Conservation (phyloP, 2,888 invertebrate species). For the Acleris sparsana region DNA sequence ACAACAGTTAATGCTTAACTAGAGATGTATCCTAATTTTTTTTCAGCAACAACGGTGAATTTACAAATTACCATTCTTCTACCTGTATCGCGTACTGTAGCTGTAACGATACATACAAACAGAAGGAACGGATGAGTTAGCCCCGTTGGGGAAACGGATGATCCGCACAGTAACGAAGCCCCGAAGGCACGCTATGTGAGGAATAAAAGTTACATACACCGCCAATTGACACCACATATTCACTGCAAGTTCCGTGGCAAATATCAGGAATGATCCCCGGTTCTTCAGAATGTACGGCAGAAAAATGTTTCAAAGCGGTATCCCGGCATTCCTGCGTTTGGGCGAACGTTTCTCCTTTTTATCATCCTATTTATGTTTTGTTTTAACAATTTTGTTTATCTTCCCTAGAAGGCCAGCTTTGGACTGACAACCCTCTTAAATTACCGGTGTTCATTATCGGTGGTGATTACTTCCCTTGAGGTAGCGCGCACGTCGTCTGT, state of each 20-base stretch:
- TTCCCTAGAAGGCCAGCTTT: no score
- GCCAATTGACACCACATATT: slow-evolving; percentile 23
- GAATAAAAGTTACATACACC: slow-evolving; percentile 57
- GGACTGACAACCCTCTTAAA: no score
- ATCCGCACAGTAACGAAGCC: slow-evolving; percentile 68
- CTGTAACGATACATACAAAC: slow-evolving; percentile 40
- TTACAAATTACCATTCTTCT: not conserved
- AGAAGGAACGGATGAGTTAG: slow-evolving; percentile 39
- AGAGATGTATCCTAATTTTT: not conserved
- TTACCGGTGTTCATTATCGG: no score
- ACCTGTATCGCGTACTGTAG: slow-evolving; percentile 17
- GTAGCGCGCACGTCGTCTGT: no score
- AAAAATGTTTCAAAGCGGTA: not conserved
- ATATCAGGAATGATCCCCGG: not conserved
- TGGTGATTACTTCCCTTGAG: no score
- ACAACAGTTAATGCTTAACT: no score
- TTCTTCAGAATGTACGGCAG: not conserved
- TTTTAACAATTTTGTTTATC: no score
- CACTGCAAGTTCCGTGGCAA: slow-evolving; percentile 12
- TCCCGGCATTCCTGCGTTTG: no score
- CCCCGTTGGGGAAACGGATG: slow-evolving; percentile 53
- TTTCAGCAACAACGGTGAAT: not conserved
- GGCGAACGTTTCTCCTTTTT: no score
- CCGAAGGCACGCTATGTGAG: slow-evolving; percentile 59
- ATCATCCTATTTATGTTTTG: no score